Percentiles rank a stretch among this genome's conserved stretches.
phyloP scores from a whole-genome alignment of 1,140 invertebrate species.

The Holotrichia oblita region DNA sequence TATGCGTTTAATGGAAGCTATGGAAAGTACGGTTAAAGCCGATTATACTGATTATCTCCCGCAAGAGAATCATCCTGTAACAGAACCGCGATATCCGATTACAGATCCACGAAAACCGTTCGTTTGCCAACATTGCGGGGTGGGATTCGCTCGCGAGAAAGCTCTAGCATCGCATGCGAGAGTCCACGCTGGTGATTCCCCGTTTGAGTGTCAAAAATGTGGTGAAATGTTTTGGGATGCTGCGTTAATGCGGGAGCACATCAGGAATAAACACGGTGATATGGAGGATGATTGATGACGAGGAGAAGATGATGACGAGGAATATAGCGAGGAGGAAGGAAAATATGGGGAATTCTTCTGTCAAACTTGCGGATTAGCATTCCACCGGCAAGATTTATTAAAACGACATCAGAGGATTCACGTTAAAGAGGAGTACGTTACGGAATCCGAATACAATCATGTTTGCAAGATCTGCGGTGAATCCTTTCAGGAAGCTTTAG shows the following conservation, averaged over 20 bases:
- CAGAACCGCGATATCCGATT: conserved; percentile 66
- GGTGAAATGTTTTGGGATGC: conserved; percentile 83
- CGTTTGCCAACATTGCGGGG: conserved; percentile 81
- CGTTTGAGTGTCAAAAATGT: conserved; percentile 79
- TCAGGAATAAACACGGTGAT: conserved; percentile 63
- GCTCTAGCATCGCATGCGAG: conserved; percentile 77
- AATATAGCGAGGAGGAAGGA: conserved; percentile 67
- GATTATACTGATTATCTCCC: conserved; percentile 55
- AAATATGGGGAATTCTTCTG: conserved; percentile 79
- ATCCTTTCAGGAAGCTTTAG: conserved; percentile 75
- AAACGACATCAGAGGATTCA: conserved; percentile 72
- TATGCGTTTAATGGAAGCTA: conserved; percentile 61
- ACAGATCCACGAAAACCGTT: conserved; percentile 79
- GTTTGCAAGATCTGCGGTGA: conserved; percentile 81
- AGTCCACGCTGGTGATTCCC: conserved; percentile 78
- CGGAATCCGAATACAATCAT: conserved; percentile 62
- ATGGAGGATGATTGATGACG: conserved; percentile 61
- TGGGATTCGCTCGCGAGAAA: conserved; percentile 82
- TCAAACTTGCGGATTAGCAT: conserved; percentile 77
- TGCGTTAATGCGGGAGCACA: conserved; percentile 71
- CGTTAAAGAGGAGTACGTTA: conserved; percentile 57
- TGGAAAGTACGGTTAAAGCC: conserved; percentile 59
- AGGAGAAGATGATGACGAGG: conserved; percentile 64
- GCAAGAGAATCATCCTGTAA: conserved; percentile 61
- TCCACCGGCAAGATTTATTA: conserved; percentile 77